Evolutionary conservation across 1,140 invertebrate genomes (phyloP), one percentile per base, ranked within the genome.

Genomic region (Andricus grossulariae): DNA sequence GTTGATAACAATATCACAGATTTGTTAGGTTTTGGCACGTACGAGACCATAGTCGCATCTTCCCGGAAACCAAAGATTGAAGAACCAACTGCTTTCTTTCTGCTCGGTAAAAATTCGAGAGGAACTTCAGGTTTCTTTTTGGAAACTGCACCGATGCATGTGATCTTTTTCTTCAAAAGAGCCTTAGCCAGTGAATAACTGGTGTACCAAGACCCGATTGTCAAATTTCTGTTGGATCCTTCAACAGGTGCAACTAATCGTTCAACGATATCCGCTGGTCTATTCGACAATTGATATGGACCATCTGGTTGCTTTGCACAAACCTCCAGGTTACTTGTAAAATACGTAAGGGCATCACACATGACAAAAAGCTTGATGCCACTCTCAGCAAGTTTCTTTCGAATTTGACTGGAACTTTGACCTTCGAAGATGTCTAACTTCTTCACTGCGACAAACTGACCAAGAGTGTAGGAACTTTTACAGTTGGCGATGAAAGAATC

Each of bases 91-190:
- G 49, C 80, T 86, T 84, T 83, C 45, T 16, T 72, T 74, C 75
- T 84, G 70, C 81, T 73, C 18, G 78, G 76, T 50, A 80, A 25
- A 81, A 90, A 90, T 52, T 86, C 77, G 49, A 70, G 19, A 21
- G 85, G 88, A n/a, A 90, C 79, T 73, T 89, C 71, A 32, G 79
- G 79, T 79, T 89, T 85, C 72, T 86, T 86, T 82, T 86, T 87
- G 74, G 81, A 87, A 18, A 89, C 19, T 18, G 86, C 84, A 49
- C 85, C 88, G 54, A 87, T 55, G 19, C 84, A 73, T 45, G 86
- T 85, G 16, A 88, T 74, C 83, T 88, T 86, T 72, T 90, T 76
- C 51, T 82, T 50, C n/a, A 85, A 50, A 49, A 88, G 77, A 74
- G 80, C 70, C 19, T 76, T 54, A n/a, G 83, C 85, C 13, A 86